Evolutionary conservation across 2,113 vertebrate genomes (phyloP), one percentile per base, ranked within the genome.

Genomic region (Anhinga anhinga): DNA sequence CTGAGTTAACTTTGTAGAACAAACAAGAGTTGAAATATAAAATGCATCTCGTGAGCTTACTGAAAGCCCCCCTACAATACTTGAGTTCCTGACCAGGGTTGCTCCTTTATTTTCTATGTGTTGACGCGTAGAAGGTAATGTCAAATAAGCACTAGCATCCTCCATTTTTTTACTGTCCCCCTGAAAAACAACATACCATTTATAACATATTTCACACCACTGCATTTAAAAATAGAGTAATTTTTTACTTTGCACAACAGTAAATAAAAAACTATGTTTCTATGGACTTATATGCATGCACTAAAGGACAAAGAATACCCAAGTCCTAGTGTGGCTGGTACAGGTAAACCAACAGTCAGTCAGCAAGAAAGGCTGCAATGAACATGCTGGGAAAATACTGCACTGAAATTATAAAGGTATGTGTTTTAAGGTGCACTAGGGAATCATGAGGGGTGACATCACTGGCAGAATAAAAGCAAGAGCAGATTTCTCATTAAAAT

Each of bases 111-210:
- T 98, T 82, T 99, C 99, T 3, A 88, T 5, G 2, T 98, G 98
- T 26, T 98, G 95, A 49, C 99, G 99, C 4, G 98, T 98, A 14
- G 99, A 99, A 53, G 99, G 98, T 86, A 99, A 96, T 2, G 97
- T 96, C 97, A 99, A 93, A 95, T 99, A 99, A 73, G 97, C 98
- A 70, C 96, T 98, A 58, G 99, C 98, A 20, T 99, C 99, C 94
- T 99, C 99, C 99, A 99, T 99, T 94, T 99, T 99, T 95, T 99
- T 99, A 98, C 99, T 99, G 97, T 99, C 99, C 36, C 99, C 99
- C 99, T 99, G 95, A 44, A 98, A 97, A 96, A 93, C 6, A 96
- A 59, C 10, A 88, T 47, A 61, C 7, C 11, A 30, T 53, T 97
- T 78, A 66, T 50, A 20, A 74, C 11, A 3, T 8, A 42, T 67